Percentiles rank a stretch among this genome's conserved stretches.
Evolutionary conservation across 2,113 vertebrate species (phyloP).

Genomic region (Dromiciops gliroides): DNA sequence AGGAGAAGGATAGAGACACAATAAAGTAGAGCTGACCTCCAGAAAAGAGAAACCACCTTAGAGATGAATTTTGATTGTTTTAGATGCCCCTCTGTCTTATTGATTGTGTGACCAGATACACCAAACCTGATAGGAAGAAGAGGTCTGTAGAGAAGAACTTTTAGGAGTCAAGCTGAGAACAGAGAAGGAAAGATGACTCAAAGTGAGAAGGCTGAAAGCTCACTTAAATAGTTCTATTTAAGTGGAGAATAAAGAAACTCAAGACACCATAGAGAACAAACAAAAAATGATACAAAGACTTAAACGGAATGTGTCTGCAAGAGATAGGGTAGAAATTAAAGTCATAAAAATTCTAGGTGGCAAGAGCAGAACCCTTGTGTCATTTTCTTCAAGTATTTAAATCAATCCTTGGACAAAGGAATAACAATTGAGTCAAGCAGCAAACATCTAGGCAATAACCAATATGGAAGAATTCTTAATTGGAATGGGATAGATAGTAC

Average conservation of each 20-base stretch:
- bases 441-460: background rate
- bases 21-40: constrained; percentile 44
- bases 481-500: background rate
- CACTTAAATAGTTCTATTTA: background rate
- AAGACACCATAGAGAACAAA: constrained; percentile 33
- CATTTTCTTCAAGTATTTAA: background rate
- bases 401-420: background rate
- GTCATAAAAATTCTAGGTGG: background rate
- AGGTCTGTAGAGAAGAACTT: constrained; percentile 24
- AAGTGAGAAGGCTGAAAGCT: constrained; percentile 26
- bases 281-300: constrained; percentile 47
- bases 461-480: background rate
- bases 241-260: constrained; percentile 52
- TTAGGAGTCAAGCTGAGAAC: constrained; percentile 3
- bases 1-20: constrained; percentile 61
- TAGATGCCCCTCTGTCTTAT: background rate
- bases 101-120: background rate
- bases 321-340: constrained; percentile 38
- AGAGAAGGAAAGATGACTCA: constrained; percentile 16
- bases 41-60: background rate
- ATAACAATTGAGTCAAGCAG: background rate
- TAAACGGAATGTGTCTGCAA: background rate
- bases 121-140: background rate
- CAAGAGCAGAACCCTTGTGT: constrained; percentile 19
- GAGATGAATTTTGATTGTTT: background rate